These are phyloP conservation scores for Callithrix jacchus DNA, from an alignment of 2,113 vertebrate species.

Conservation along the genomic window DNA sequence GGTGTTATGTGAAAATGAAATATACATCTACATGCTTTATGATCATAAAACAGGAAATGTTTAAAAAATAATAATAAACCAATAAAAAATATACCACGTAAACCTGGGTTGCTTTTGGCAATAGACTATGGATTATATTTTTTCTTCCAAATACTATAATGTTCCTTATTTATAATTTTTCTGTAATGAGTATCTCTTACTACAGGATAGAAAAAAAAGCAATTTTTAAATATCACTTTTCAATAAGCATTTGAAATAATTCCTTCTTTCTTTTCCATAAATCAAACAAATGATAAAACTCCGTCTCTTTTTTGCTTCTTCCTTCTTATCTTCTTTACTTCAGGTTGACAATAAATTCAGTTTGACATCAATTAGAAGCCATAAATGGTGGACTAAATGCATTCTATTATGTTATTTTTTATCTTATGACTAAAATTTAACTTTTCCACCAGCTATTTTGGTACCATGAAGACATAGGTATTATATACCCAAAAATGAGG, in stretches of 20 bases:
- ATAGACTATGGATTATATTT: not conserved
- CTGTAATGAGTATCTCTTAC: not conserved
- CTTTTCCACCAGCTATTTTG: slow-evolving; percentile 46
- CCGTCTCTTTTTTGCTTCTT: not conserved
- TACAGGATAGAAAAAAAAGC: not conserved
- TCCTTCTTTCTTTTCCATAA: not conserved
- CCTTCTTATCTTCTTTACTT: not conserved
- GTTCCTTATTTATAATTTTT: not conserved
- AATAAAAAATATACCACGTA: not conserved
- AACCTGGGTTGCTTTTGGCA: not conserved
- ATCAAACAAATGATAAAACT: not conserved
- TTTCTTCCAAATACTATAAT: not conserved
- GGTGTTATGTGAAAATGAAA: not conserved
- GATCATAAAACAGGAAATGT: not conserved
- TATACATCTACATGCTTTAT: not conserved
- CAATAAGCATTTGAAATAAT: not conserved
- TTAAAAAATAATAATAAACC: not conserved
- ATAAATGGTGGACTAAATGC: slow-evolving; percentile 34
- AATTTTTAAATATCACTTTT: not conserved
- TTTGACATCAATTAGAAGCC: slow-evolving; percentile 22
- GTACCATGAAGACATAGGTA: not conserved
- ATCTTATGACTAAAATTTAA: slow-evolving; percentile 58
- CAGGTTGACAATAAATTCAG: slow-evolving; percentile 7
- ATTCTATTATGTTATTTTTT: slow-evolving; percentile 37
- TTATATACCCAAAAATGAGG: not conserved